Base-by-base conservation (phyloP, 2,888 invertebrate genomes). In the Petrolisthes manimaculis region DNA sequence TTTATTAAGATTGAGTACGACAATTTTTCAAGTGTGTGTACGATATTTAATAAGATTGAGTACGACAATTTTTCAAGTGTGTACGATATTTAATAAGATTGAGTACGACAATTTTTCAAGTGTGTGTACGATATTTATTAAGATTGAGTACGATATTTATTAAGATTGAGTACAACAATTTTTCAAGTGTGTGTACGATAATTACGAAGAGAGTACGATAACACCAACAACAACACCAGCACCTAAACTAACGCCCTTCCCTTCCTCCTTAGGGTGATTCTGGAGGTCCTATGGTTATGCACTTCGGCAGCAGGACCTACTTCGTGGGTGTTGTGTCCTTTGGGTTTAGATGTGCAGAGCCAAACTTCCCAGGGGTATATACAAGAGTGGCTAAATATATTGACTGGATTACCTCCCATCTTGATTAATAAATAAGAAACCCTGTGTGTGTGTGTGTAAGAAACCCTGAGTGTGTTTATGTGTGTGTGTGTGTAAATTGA, bases 241-340 rank as follows among this genome's bases (percentile, higher is more conserved):
- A 61, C 12, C 9, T 8, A 71, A 5, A 4, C 24, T 67, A 14
- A 0, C n/a, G 51, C 67, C 3, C n/a, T 5, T 37, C 12, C 18
- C 24, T 61, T 75, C 12, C n/a, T 67, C 24, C n/a, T 2, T 89
- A 93, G 93, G 93, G 97, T 0, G 97, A 97, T 93, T 96, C 96
- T 81, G 97, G 97, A 0, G 97, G 97, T 4, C 97, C 97, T 0
- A 96, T 96, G 95, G 94, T 93, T 79, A 56, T 84, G 21, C 67
- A 37, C 54, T 54, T 24, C 6, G 53, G 75, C 51, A 24, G 67
- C 14, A 92, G 92, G 84, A 93, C 95, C 83, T 95, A 95, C 92
- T 94, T 95, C 92, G 94, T 95, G 78, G 96, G 96, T 0, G 93
- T 96, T 0, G 95, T 95, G 0, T 95, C 95, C 0, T 95, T 94